phyloP scores from a whole-genome alignment of 2,113 vertebrate genomes.

The Pleuronectes platessa region DNA sequence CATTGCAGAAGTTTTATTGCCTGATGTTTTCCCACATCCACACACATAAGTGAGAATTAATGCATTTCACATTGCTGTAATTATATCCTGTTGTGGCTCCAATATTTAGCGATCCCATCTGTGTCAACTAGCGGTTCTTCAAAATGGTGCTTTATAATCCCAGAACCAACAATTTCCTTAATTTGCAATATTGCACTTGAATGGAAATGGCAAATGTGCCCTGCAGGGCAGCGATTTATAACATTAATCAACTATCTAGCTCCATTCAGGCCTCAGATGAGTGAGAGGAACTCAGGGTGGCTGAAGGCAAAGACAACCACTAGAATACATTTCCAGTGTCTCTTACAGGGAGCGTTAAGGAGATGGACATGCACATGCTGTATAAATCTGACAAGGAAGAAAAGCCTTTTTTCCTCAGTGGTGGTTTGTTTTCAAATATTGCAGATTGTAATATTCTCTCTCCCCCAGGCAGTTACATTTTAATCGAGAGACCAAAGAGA shows the following conservation, averaged over 20 bases:
- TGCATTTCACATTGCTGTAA: conserved; percentile 31
- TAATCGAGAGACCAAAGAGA: conserved; percentile 19
- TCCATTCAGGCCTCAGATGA: conserved; percentile 15
- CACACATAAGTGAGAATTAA: conserved; percentile 34
- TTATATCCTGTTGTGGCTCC: conserved; percentile 34
- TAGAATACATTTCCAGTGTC: conserved; percentile 16
- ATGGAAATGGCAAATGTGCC: conserved; percentile 46
- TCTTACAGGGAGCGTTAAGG: conserved; percentile 4
- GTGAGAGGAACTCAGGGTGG: conserved; percentile 6
- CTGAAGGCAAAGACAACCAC: background rate
- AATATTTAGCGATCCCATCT: conserved; percentile 20
- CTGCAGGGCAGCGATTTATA: conserved; percentile 22
- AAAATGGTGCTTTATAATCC: conserved; percentile 30
- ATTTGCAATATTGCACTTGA: conserved; percentile 31
- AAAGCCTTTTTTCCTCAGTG: background rate
- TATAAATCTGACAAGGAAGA: conserved; percentile 4
- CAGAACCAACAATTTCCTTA: conserved; percentile 17
- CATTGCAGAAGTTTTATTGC: conserved; percentile 24
- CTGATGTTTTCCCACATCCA: background rate
- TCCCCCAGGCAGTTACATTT: conserved; percentile 1
- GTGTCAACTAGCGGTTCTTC: conserved; percentile 4
- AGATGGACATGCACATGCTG: background rate
- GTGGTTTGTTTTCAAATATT: conserved; percentile 23
- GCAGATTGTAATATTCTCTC: conserved; percentile 3
- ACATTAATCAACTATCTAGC: conserved; percentile 47